Conservation (phyloP, 1,140 invertebrate species). For the Laupala kohalensis region DNA sequence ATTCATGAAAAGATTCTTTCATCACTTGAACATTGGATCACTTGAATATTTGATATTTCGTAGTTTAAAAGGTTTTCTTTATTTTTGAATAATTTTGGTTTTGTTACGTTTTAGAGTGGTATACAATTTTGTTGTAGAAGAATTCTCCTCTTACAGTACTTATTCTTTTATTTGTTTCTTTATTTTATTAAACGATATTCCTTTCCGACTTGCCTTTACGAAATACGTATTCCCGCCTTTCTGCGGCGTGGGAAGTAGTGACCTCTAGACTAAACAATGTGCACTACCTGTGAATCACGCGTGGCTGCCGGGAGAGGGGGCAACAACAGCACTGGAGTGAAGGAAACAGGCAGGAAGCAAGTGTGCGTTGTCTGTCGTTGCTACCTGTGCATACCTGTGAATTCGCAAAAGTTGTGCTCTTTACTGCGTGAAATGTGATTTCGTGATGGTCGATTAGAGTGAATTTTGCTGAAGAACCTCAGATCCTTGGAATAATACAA, state of each 20-base stretch:
- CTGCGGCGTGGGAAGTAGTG: neutral
- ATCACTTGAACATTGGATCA: too few species aligned
- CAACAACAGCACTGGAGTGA: neutral
- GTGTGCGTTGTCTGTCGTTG: neutral
- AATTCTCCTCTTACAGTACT: too few species aligned
- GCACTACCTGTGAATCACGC: neutral
- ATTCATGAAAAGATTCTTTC: too few species aligned
- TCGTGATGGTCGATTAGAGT: neutral
- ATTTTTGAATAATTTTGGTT: too few species aligned
- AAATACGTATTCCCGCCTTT: neutral
- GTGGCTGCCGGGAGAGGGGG: neutral
- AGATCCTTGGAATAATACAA: neutral
- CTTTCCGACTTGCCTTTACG: too few species aligned
- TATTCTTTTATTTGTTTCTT: too few species aligned
- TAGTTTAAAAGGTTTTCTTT: too few species aligned
- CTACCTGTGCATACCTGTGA: neutral
- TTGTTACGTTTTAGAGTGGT: too few species aligned
- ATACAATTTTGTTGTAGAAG: too few species aligned
- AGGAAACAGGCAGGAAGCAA: neutral
- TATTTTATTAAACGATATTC: too few species aligned
- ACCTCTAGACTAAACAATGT: neutral
- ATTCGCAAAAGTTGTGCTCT: neutral
- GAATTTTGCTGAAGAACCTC: neutral
- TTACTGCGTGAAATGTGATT: neutral
- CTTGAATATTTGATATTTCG: too few species aligned